Evolutionary conservation across 1,140 invertebrate species (phyloP).

Genomic region (Aethina tumida): DNA sequence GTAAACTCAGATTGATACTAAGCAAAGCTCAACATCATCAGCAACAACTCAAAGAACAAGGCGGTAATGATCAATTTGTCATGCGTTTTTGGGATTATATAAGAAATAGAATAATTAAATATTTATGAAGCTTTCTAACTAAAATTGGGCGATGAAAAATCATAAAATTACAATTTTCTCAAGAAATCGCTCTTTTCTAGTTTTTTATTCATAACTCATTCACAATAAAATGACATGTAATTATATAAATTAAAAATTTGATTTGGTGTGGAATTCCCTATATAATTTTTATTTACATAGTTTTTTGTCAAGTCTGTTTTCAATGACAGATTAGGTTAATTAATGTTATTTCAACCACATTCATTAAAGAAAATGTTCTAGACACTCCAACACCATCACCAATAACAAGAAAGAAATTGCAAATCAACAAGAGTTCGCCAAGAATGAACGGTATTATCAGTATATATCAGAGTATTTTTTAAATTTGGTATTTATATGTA

Average conservation of each 20-base stretch:
- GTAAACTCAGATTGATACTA: conserved; percentile 72
- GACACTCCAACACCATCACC: conserved; percentile 29
- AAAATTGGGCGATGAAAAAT: too few relatives aligned
- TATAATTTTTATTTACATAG: too few relatives aligned
- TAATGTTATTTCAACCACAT: too few relatives aligned
- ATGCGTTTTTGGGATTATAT: too few relatives aligned
- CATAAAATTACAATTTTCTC: conserved; percentile 32
- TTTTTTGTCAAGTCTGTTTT: too few relatives aligned
- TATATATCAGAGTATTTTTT: conserved; percentile 35
- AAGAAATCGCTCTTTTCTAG: neutral
- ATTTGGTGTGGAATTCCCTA: too few relatives aligned
- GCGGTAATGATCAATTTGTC: too few relatives aligned
- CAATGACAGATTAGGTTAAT: too few relatives aligned
- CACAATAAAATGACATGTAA: neutral
- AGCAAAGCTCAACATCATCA: conserved; percentile 87
- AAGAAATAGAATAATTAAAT: too few relatives aligned
- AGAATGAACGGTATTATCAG: conserved; percentile 53
- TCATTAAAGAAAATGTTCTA: conserved; percentile 12
- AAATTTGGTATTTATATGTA: conserved; percentile 9
- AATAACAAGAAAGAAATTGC: conserved; percentile 27
- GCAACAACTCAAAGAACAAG: conserved; percentile 60
- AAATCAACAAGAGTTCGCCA: conserved; percentile 41
- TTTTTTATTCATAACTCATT: neutral
- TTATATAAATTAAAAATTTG: too few relatives aligned
- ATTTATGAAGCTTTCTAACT: too few relatives aligned